Percentiles rank a stretch among this genome's conserved stretches.
Conservation (phyloP, 2,888 invertebrate species). For the Hirtodrosophila alboralis region DNA sequence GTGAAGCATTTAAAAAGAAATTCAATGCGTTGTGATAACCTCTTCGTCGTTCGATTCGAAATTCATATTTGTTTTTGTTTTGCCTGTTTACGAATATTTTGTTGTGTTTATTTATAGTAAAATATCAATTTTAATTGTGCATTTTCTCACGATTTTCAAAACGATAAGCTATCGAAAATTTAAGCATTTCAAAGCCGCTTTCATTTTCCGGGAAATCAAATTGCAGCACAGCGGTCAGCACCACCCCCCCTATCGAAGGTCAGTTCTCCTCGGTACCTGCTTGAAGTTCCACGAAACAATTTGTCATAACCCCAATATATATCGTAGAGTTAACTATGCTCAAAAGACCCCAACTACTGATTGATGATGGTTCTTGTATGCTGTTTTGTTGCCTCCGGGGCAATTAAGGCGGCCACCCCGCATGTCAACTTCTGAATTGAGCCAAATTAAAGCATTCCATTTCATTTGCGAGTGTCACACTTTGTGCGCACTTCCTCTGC, state of each 20-base stretch:
- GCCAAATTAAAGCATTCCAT: conserved; percentile 76
- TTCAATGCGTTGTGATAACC: conserved; percentile 67
- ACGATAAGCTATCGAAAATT: conserved; percentile 40
- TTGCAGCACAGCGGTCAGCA: conserved; percentile 16
- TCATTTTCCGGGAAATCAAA: conserved; percentile 25
- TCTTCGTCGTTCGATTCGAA: conserved; percentile 56
- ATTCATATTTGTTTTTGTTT: conserved; percentile 42
- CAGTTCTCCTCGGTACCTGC: conserved; percentile 33
- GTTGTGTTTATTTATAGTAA: conserved; percentile 37
- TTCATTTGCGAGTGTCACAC: conserved; percentile 76
- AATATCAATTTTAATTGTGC: conserved; percentile 69
- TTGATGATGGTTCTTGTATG: conserved; percentile 39
- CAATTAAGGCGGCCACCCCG: conserved; percentile 76
- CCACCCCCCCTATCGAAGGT: conserved; percentile 31
- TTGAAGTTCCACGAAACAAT: conserved; percentile 37
- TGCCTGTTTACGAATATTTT: conserved; percentile 3
- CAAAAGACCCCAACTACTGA: conserved; percentile 10
- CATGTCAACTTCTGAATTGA: conserved; percentile 76
- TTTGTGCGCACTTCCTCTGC: conserved; percentile 76
- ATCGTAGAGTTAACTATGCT: conserved; percentile 13
- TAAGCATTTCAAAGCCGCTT: conserved; percentile 3
- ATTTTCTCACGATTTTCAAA: conserved; percentile 75
- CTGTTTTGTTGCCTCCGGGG: conserved; percentile 36
- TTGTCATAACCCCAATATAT: conserved; percentile 25
- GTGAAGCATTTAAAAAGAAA: conserved; percentile 57